Base-by-base conservation (phyloP, 2,797 vertebrate species). In the Hydrolagus colliei region DNA sequence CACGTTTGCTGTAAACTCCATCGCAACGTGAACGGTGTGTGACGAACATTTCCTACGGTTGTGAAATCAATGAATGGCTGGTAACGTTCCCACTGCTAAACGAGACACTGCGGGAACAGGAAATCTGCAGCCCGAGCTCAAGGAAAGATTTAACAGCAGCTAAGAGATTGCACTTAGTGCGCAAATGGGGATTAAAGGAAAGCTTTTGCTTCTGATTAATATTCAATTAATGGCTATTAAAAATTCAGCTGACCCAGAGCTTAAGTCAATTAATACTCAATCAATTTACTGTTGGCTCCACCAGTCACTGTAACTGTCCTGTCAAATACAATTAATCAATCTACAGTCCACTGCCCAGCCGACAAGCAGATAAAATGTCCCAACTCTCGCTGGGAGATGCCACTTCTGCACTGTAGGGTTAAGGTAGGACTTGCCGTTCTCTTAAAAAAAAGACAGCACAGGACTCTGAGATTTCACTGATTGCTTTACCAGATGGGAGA, bases 221-320 rank as follows among this genome's bases (percentile, higher is more conserved):
- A 52, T 82, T 82, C 63, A 82, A 35, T 82, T 84, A 84, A 71
- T 71, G 20, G 16, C 63, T 35, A 71, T 71, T 71, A n/a, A 84
- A 68, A 20, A 84, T 5, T 52, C 6, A 84, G 14, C 9, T 52
- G 41, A 59, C 16, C 65, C 35, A 12, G 10, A 20, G 14, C 16
- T 41, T 52, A 71, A 84, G 18, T 68, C 65, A 52, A 84, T 84
- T 84, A 67, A 41, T 84, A 41, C 27, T 71, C 79, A 84, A 68
- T 71, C 65, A 71, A 52, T 84, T 71, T 41, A 41, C 27, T 35
- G 52, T n/a, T 41, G 0, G n/a, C n/a, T 71, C 9, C 52, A 68
- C 71, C 32, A 71, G 32, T 13, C 10, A 22, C n/a, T 41, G 35
- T 27, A 32, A 18, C 8, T 11, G 13, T n/a, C 8, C 32, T n/a